phyloP scores from a whole-genome alignment of 2,888 invertebrate genomes.

The Ornithoptera priamus region DNA sequence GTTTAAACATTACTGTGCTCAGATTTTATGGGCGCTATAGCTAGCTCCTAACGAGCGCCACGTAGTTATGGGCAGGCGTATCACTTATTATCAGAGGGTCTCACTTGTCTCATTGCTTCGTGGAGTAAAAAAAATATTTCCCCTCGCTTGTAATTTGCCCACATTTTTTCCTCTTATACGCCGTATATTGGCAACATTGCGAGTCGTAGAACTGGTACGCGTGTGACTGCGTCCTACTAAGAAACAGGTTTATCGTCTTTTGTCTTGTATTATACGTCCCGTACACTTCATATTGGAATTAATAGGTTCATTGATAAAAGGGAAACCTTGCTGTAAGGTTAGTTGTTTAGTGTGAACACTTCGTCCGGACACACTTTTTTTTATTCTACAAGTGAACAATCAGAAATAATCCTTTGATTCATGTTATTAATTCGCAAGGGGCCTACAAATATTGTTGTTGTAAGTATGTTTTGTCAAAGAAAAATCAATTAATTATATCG shows the following conservation, averaged over 20 bases:
- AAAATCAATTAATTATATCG: background rate
- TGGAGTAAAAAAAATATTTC: background rate
- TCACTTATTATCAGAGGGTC: too few relatives aligned
- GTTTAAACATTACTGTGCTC: too few relatives aligned
- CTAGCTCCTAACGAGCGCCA: too few relatives aligned
- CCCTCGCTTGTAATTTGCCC: background rate
- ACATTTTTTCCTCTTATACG: background rate
- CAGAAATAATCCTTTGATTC: slow-evolving; percentile 5
- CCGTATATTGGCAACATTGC: slow-evolving; percentile 23
- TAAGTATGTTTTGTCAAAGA: slow-evolving; percentile 1
- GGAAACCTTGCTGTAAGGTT: slow-evolving; percentile 12
- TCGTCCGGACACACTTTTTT: slow-evolving; percentile 6
- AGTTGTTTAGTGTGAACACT: slow-evolving; percentile 11
- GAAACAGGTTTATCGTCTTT: slow-evolving; percentile 26
- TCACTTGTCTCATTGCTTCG: background rate
- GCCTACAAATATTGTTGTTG: background rate
- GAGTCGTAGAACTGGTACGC: slow-evolving; percentile 9
- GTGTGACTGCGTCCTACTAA: slow-evolving; percentile 18
- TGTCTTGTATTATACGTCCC: slow-evolving; percentile 15
- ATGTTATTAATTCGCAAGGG: slow-evolving; percentile 1
- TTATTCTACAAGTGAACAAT: slow-evolving; percentile 2
- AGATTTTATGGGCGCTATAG: too few relatives aligned
- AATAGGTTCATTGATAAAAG: slow-evolving; percentile 24
- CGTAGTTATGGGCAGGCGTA: too few relatives aligned
- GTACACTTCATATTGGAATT: slow-evolving; percentile 13